A percentile compares a stretch with the other conserved stretches of the same genome.
These are phyloP conservation scores for Emydoidea blandingii DNA, from an alignment of 2,797 vertebrate species.

Conservation along the genomic window DNA sequence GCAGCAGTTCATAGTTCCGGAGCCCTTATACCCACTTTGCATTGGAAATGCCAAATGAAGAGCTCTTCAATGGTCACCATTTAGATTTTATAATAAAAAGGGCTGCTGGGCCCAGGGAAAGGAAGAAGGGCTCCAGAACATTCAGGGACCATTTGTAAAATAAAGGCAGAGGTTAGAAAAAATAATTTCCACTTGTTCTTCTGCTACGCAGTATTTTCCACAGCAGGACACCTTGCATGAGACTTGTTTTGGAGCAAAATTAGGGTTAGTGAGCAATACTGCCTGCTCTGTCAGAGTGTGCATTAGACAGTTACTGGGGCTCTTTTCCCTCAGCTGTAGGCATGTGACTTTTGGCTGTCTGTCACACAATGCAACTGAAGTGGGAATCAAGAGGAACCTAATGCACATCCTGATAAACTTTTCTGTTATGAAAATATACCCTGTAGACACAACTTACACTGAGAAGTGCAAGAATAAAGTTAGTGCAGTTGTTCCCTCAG, in stretches of 20 bases:
- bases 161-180: background rate
- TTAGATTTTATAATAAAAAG: background rate
- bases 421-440: background rate
- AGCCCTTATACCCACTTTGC: background rate
- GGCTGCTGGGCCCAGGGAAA: rapidly evolving
- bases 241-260: background rate
- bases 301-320: background rate
- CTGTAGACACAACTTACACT: background rate
- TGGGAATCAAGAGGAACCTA: background rate
- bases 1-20: background rate
- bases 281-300: background rate
- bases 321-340: background rate
- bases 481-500: background rate
- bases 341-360: background rate
- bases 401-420: background rate
- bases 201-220: background rate
- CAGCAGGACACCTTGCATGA: background rate
- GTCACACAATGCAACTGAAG: background rate
- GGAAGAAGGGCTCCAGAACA: background rate
- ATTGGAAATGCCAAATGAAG: background rate
- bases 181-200: background rate
- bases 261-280: background rate
- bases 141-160: background rate
- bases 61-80: rapidly evolving
- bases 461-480: background rate